phyloP scores from a whole-genome alignment of 2,113 vertebrate genomes.

The Vidua macroura region DNA sequence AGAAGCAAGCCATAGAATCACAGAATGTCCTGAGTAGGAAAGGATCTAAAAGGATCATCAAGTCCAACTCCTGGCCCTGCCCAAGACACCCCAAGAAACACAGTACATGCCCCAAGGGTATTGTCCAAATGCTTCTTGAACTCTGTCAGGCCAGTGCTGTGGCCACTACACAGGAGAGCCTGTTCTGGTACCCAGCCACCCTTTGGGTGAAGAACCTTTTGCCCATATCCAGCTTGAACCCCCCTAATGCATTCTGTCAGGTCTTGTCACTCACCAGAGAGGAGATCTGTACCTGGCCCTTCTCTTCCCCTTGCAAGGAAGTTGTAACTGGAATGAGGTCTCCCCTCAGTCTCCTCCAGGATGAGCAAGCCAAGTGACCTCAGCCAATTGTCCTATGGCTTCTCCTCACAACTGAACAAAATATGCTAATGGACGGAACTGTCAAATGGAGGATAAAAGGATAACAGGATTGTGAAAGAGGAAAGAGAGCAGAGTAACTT shows the following conservation, averaged over 20 bases:
- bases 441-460: background rate
- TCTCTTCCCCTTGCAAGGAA: background rate
- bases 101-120: background rate
- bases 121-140: background rate
- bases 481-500: background rate
- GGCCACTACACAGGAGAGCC: background rate
- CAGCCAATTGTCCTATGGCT: accelerated
- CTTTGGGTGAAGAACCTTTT: background rate
- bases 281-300: accelerated
- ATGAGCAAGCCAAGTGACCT: background rate
- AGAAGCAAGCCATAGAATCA: background rate
- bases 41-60: background rate
- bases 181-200: background rate
- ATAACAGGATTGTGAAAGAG: background rate
- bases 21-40: background rate
- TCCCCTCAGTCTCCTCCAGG: background rate
- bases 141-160: background rate
- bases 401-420: no score
- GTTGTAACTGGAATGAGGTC: background rate
- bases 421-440: background rate
- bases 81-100: background rate
- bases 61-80: background rate
- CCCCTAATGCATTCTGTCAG: accelerated
- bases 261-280: background rate
- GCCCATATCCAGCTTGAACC: background rate